These are phyloP conservation scores for Nemotelus pantherinus DNA, from an alignment of 2,888 invertebrate genomes.

Conservation along the genomic window DNA sequence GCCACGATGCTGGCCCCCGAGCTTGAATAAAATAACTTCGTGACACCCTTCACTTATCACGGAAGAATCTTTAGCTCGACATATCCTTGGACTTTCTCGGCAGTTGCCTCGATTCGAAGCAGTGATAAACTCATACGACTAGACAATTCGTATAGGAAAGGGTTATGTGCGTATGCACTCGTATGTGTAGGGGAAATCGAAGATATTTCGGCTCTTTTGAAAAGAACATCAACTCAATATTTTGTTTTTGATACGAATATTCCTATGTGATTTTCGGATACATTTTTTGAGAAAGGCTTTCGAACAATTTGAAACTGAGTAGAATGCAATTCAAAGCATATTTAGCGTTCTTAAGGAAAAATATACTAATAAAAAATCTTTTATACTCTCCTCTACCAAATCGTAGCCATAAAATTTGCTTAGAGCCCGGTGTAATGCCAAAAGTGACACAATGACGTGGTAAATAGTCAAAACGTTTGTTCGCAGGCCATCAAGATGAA, in stretches of 20 bases:
- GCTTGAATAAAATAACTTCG: constrained; percentile 24
- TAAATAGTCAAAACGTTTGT: constrained; percentile 51
- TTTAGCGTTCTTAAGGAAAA: too few relatives aligned
- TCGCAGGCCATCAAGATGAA: constrained; percentile 49
- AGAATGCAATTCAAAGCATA: too few relatives aligned
- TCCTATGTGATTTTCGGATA: too few relatives aligned
- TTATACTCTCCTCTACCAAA: too few relatives aligned
- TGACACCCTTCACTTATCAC: constrained; percentile 45
- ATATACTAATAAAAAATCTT: too few relatives aligned
- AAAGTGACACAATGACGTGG: constrained; percentile 51
- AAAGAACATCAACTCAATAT: too few relatives aligned
- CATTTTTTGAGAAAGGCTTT: too few relatives aligned
- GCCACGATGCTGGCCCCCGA: constrained; percentile 22
- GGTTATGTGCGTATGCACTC: constrained; percentile 22
- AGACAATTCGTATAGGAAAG: constrained; percentile 34
- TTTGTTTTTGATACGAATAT: too few relatives aligned
- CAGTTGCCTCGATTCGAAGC: constrained; percentile 49
- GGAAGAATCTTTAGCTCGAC: constrained; percentile 44
- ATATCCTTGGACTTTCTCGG: constrained; percentile 33
- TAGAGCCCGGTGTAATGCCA: constrained; percentile 34
- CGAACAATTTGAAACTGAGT: too few relatives aligned
- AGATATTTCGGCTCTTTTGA: background rate
- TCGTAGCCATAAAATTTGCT: background rate
- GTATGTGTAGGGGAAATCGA: constrained; percentile 2
- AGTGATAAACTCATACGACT: constrained; percentile 47